These are phyloP conservation scores for Sebastes minor DNA, from an alignment of 2,797 vertebrate species.

Conservation along the genomic window DNA sequence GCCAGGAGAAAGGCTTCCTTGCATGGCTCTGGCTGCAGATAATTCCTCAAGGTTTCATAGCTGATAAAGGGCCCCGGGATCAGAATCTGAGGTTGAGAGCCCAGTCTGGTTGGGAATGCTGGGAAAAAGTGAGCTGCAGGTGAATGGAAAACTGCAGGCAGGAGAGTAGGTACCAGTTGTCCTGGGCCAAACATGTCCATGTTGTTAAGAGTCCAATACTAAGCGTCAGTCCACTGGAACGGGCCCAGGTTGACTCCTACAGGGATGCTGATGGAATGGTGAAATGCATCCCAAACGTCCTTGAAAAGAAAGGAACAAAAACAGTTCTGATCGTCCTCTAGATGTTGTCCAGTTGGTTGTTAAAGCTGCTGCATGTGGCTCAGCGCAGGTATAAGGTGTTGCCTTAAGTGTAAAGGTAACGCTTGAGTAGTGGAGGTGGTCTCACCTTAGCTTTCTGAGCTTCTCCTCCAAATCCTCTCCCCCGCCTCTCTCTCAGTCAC, in stretches of 20 bases:
- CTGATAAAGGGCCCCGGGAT: slow-evolving; percentile 84
- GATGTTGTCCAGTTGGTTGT: slow-evolving; percentile 6
- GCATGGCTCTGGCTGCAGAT: slow-evolving; percentile 83
- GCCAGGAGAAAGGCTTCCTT: slow-evolving; percentile 83
- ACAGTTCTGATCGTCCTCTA: background rate
- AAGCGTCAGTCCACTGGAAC: slow-evolving; percentile 24
- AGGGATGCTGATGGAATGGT: slow-evolving; percentile 4
- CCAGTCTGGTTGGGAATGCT: slow-evolving; percentile 76
- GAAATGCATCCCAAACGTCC: slow-evolving; percentile 48
- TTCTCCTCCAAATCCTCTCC: slow-evolving; percentile 41
- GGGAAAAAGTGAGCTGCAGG: slow-evolving; percentile 82
- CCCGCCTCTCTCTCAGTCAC: slow-evolving; percentile 61
- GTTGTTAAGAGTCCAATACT: slow-evolving; percentile 36
- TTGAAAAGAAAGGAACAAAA: background rate
- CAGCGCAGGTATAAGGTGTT: slow-evolving; percentile 50
- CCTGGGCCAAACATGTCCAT: slow-evolving; percentile 84
- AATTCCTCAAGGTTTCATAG: slow-evolving; percentile 84
- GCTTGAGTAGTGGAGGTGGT: slow-evolving; percentile 59
- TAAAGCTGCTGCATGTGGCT: slow-evolving; percentile 19
- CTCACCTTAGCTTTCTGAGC: slow-evolving; percentile 73
- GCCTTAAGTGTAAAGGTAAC: slow-evolving; percentile 56
- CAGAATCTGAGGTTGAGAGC: slow-evolving; percentile 77
- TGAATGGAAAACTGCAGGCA: slow-evolving; percentile 81
- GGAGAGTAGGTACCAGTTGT: slow-evolving; percentile 80
- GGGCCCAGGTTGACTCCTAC: slow-evolving; percentile 27